These are phyloP conservation scores for Otus scops DNA, from an alignment of 2,797 vertebrate genomes.

Conservation along the genomic window DNA sequence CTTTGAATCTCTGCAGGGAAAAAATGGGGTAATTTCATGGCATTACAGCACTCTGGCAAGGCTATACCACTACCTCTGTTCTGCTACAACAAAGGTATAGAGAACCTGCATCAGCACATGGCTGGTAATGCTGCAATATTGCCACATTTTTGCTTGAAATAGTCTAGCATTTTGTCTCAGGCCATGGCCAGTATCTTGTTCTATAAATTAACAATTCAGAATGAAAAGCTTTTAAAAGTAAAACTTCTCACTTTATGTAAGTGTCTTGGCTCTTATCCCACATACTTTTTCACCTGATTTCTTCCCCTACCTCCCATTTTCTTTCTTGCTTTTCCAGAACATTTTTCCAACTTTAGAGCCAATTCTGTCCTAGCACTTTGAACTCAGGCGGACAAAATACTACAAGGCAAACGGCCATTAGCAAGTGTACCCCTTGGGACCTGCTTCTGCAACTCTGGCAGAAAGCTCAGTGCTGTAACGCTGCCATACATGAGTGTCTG, in stretches of 20 bases:
- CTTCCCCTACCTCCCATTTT: neutral
- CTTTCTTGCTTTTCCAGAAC: neutral
- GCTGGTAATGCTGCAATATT: neutral
- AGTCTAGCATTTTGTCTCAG: neutral
- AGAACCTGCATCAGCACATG: neutral
- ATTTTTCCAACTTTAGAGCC: neutral
- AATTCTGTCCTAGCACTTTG: neutral
- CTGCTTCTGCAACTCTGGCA: neutral
- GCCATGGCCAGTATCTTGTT: neutral
- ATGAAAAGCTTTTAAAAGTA: neutral
- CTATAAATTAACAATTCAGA: neutral
- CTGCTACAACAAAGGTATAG: neutral
- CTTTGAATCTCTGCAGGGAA: neutral
- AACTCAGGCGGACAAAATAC: rapidly evolving
- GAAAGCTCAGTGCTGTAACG: neutral
- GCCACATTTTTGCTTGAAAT: neutral
- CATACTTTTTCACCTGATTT: neutral
- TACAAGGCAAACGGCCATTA: neutral
- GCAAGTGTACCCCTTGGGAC: neutral
- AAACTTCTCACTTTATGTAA: neutral
- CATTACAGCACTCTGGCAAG: neutral
- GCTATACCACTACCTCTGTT: neutral
- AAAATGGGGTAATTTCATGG: neutral
- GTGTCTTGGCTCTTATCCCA: neutral
- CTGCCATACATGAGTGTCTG: neutral